A percentile compares a stretch with the other conserved stretches of the same genome.
Evolutionary conservation across 2,888 invertebrate genomes (phyloP).

Genomic region (Uloborus plumipes): DNA sequence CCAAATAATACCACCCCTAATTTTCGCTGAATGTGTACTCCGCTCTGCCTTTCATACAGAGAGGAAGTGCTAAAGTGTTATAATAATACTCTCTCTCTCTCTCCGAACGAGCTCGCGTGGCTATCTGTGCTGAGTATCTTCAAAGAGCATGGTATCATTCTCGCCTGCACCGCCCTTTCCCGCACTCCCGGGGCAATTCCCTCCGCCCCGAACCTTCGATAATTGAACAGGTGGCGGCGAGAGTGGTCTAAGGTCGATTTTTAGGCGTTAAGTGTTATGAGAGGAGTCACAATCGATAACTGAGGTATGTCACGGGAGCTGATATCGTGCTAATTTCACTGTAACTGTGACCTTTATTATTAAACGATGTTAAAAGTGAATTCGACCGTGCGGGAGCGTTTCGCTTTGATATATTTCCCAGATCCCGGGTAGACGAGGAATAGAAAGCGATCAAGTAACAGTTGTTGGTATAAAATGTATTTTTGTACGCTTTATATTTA

Average conservation of each 20-base stretch:
- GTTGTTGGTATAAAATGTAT: no score
- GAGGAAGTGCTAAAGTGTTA: slow-evolving; percentile 52
- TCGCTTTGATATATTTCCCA: no score
- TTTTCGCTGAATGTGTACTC: background rate
- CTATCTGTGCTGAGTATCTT: slow-evolving; percentile 38
- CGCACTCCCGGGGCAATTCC: background rate
- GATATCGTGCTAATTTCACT: slow-evolving; percentile 51
- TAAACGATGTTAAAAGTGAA: no score
- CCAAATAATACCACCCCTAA: slow-evolving; percentile 4
- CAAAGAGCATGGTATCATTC: slow-evolving; percentile 47
- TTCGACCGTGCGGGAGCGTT: no score
- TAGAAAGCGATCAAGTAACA: no score
- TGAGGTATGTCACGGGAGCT: slow-evolving; percentile 35
- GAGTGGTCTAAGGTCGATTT: slow-evolving; percentile 51
- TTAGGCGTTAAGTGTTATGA: slow-evolving; percentile 24
- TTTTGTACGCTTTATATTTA: no score
- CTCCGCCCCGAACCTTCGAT: no score
- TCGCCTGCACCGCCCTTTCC: slow-evolving; percentile 30
- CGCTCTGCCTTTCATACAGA: slow-evolving; percentile 13
- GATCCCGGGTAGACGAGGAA: no score
- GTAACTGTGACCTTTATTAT: slow-evolving; percentile 25
- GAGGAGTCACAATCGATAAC: slow-evolving; percentile 43
- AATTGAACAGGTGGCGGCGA: background rate
- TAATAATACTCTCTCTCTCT: slow-evolving; percentile 48
- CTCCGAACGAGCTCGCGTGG: slow-evolving; percentile 3